These are phyloP conservation scores for Sinocyclocheilus rhinocerous DNA, from an alignment of 2,113 vertebrate genomes.

Conservation along the genomic window DNA sequence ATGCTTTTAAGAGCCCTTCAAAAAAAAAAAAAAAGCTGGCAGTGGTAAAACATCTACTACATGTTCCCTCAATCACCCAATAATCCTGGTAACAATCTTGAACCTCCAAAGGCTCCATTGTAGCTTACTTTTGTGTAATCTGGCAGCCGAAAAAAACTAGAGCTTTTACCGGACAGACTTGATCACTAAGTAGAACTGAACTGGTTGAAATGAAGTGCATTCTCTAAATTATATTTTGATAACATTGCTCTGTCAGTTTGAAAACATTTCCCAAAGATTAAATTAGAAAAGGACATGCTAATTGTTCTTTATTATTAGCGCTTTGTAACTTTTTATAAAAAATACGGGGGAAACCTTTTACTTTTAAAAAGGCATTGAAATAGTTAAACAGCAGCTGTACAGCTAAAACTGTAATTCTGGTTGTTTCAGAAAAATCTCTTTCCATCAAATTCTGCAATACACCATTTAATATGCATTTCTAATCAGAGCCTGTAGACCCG, in stretches of 20 bases:
- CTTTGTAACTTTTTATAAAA: background rate
- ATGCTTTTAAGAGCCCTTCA: background rate
- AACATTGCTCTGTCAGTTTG: background rate
- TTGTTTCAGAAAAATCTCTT: background rate
- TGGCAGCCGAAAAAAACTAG: background rate
- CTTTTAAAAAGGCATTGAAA: background rate
- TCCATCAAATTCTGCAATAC: conserved; percentile 9
- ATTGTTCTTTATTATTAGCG: background rate
- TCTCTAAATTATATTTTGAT: background rate
- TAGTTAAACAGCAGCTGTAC: background rate
- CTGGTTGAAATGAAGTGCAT: background rate
- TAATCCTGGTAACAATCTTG: background rate
- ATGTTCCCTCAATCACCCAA: background rate
- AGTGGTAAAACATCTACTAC: background rate
- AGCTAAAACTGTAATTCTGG: background rate
- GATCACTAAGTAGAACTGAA: background rate
- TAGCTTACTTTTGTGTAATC: background rate
- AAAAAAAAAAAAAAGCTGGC: background rate
- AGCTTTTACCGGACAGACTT: background rate
- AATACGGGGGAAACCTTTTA: background rate
- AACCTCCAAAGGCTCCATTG: too few relatives aligned
- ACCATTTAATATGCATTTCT: background rate
- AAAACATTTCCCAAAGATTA: background rate
- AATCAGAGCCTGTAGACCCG: background rate
- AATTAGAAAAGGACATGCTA: background rate